These are phyloP conservation scores for Akabosia matsudoensis DNA, from an alignment of 1,140 invertebrate genomes.

Conservation along the genomic window DNA sequence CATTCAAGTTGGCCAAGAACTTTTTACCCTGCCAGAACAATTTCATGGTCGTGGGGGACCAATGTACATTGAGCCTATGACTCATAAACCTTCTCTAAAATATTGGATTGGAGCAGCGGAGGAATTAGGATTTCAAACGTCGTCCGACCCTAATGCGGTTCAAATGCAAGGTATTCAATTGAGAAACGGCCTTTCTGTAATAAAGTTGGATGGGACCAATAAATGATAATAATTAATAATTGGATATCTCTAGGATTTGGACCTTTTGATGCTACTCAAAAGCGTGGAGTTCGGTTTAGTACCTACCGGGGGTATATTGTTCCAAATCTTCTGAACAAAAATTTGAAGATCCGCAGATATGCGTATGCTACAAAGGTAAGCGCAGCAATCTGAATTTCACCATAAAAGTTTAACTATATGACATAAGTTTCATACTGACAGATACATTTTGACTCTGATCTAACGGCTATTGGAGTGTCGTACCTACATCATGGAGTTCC, in stretches of 20 bases:
- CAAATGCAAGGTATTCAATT: constrained; percentile 4
- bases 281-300: not conserved
- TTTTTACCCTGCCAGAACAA: not conserved
- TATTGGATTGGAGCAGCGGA: constrained; percentile 3
- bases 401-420: not conserved
- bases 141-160: not conserved
- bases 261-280: constrained; percentile 3
- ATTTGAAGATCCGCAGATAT: constrained; percentile 7
- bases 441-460: constrained; percentile 4
- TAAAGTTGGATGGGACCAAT: no score
- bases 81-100: not conserved
- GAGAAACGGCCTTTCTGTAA: no score
- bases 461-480: not conserved
- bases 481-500: not conserved
- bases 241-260: not conserved
- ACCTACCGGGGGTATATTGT: constrained; percentile 11
- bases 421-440: not conserved
- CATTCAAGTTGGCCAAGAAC: not conserved
- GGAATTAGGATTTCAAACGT: not conserved
- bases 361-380: constrained; percentile 18
- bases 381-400: not conserved
- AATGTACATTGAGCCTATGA: not conserved
- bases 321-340: constrained; percentile 8
- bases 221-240: not conserved
- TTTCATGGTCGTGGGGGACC: constrained; percentile 1